Base-by-base conservation (phyloP, 2,797 vertebrate species). In the Alfaro cultratus region DNA sequence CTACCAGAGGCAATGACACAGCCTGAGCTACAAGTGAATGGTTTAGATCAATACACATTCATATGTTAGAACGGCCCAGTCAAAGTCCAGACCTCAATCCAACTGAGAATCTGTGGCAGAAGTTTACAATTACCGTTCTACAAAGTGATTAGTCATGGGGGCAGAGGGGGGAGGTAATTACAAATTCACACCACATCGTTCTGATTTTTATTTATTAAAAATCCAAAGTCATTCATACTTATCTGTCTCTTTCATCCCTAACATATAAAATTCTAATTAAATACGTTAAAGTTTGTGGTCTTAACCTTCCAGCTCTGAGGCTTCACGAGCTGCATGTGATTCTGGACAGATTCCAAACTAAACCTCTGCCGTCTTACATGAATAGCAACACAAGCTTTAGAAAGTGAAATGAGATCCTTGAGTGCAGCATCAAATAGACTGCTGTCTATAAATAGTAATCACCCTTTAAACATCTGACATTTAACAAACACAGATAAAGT, bases 401-500 rank as follows among this genome's bases (percentile, higher is more conserved):
- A 43, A 23, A 74, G 68, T 79, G 72, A 79, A 85, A 51, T 21
- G 5, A 51, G 39, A 81, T 76, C 82, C 70, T 39, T 71, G 41
- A 73, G 68, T 45, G 13, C 68, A 34, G 72, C 70, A 3, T 26
- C 71, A 45, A 34, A 7, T 31, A 43, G 23, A 79, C 71, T 41
- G 0, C 79, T 70, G 49, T 26, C 84, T 84, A 89, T 80, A 91
- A 89, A 89, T 90, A 91, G 76, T 2, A 7, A 57, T 73, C 77
- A 74, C 76, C 51, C 36, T 68, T 43, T 74, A 87, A 86, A 88
- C 77, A 81, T 82, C 76, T 92, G 86, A 84, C 75, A 76, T 36
- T n/a, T 78, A 82, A 80, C 85, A 85, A 93, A 85, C 79, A 86
- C 83, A 84, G 81, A 57, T 85, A 47, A 82, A 86, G 93, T 82